A percentile compares a stretch with the other conserved stretches of the same genome.
Conservation (phyloP, 2,888 invertebrate genomes). For the Protonemura montana region DNA sequence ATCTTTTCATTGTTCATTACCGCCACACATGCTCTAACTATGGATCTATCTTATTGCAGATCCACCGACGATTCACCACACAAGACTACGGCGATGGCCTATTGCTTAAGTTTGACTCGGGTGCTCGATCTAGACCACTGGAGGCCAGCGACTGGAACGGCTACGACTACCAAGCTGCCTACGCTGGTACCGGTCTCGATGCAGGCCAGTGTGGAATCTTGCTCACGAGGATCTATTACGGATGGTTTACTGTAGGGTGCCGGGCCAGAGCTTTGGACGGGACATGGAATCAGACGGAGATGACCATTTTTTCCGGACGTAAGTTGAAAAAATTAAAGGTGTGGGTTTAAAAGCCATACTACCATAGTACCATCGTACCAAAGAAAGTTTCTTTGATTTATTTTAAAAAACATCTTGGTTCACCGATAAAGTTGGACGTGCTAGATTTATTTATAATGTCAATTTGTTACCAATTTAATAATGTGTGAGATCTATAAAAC, state of each 20-base stretch:
- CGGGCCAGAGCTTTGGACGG: background rate
- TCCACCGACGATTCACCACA: background rate
- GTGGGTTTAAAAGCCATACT: too few species aligned
- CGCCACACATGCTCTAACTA: too few species aligned
- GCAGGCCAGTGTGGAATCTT: background rate
- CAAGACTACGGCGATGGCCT: background rate
- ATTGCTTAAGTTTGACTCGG: background rate
- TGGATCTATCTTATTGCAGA: background rate
- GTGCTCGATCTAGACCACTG: background rate
- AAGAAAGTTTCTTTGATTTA: too few species aligned
- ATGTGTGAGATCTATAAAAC: too few species aligned
- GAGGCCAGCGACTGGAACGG: background rate
- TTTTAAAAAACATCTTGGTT: too few species aligned
- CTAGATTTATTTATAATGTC: too few species aligned
- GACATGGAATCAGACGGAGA: background rate
- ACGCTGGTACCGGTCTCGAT: background rate
- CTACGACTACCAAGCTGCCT: background rate
- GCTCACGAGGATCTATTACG: background rate
- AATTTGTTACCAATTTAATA: too few species aligned
- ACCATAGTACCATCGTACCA: too few species aligned
- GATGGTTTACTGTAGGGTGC: background rate
- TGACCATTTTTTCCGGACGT: background rate
- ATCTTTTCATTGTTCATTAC: too few species aligned
- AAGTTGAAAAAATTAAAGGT: background rate
- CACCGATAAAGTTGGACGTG: too few species aligned